These are phyloP conservation scores for Ctenicera cuprea DNA, from an alignment of 2,888 invertebrate genomes.

Conservation along the genomic window DNA sequence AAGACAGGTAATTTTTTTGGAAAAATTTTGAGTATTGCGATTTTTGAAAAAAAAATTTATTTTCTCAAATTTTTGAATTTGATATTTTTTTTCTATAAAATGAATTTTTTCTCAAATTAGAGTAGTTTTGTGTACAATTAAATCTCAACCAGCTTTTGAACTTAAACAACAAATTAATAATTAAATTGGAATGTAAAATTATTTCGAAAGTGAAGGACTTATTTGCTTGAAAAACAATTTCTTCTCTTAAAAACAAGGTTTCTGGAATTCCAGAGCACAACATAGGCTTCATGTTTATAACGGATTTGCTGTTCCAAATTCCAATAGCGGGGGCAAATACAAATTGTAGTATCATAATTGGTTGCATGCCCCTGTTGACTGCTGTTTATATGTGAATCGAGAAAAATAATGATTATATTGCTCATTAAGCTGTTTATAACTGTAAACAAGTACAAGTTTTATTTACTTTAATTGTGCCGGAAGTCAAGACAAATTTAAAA, in stretches of 20 bases:
- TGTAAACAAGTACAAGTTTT: conserved; percentile 41
- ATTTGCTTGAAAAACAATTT: background rate
- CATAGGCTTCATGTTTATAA: no score
- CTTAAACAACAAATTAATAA: no score
- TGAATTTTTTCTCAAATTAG: no score
- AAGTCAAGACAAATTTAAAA: conserved; percentile 24
- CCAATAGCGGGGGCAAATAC: conserved; percentile 7
- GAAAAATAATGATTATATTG: conserved; percentile 31
- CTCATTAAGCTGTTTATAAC: conserved; percentile 34
- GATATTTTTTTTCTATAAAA: no score
- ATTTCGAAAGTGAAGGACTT: background rate
- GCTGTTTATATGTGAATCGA: conserved; percentile 12
- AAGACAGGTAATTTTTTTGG: conserved; percentile 33
- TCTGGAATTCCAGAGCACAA: no score
- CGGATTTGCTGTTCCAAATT: conserved; percentile 16
- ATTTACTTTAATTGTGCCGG: conserved; percentile 32
- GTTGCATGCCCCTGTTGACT: conserved; percentile 13
- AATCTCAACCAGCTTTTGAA: no score
- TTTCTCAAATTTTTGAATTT: no score
- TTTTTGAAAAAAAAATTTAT: background rate
- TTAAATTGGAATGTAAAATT: no score
- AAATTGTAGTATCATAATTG: conserved; percentile 14
- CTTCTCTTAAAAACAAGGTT: background rate
- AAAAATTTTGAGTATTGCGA: background rate
- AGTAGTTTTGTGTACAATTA: no score